Base-by-base conservation (phyloP, 2,113 vertebrate species). In the Cygnus atratus region DNA sequence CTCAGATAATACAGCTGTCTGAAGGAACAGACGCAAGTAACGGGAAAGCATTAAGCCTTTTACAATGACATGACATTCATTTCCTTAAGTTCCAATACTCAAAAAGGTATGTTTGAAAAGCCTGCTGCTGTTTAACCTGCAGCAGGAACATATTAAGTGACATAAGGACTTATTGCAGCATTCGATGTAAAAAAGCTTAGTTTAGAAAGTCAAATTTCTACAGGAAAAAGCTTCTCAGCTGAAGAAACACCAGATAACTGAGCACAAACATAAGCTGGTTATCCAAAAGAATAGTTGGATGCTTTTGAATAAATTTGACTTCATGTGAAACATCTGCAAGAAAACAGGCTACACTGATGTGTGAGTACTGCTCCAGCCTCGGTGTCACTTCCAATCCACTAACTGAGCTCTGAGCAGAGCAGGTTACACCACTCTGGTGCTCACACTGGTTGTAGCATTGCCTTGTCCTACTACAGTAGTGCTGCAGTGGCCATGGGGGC, bases 401-500 rank as follows among this genome's bases (percentile, higher is more conserved):
- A 9, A 59, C 37, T n/a, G 50, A 35, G 7, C 3, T 24, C 26
- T 5, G 9, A 75, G 77, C 28, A 59, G 46, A 71, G 41, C 68
- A 78, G 59, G 61, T 55, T 16, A 39, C 28, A 10, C 25, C 35
- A 41, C 63, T 11, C 83, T 7, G 0, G n/a, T 6, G n/a, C 0
- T 41, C 6, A 1, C 1, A 5, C 20, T 16, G 24, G 35, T 8
- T 61, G 55, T 10, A 31, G 39, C 17, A 7, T 22, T 37, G 17
- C 41, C 46, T 35, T 61, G 20, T 19, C 52, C 44, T 12, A 20
- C 17, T 28, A 21, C 19, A 52, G n/a, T 7, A 43, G 18, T 4
- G 18, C 9, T 2, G 25, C 3, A n/a, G 70, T 4, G 2, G 43
- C 16, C 63, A 10, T 0, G 8, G 7, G 0, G 37, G 71, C 67